A percentile compares a stretch with the other conserved stretches of the same genome.
phyloP scores from a whole-genome alignment of 2,797 vertebrate species.

The Phoeniculus purpureus region DNA sequence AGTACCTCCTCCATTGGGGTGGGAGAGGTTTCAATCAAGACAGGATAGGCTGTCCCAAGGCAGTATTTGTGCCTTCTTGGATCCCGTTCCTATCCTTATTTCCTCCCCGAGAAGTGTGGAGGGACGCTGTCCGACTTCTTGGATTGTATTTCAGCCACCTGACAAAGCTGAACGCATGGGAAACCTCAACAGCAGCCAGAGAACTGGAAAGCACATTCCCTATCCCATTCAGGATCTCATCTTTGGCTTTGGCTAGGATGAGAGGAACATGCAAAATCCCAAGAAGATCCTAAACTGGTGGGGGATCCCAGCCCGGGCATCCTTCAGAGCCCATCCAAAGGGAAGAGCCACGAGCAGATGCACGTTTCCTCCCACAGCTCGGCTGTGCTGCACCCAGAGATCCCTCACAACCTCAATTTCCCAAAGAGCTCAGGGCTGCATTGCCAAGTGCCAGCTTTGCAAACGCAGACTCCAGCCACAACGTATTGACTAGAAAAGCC shows the following conservation, averaged over 20 bases:
- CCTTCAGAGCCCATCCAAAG: not conserved
- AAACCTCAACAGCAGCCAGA: constrained; percentile 16
- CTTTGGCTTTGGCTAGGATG: not conserved
- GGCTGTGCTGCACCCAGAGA: not conserved
- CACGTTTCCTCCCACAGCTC: not conserved
- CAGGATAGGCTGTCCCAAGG: not conserved
- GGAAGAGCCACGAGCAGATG: not conserved
- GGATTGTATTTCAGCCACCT: not conserved
- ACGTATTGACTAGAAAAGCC: constrained; percentile 44
- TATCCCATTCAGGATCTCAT: not conserved
- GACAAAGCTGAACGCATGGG: not conserved
- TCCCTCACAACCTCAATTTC: constrained; percentile 9
- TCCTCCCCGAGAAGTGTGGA: not conserved
- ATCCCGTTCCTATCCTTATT: not conserved
- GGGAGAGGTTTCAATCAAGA: not conserved
- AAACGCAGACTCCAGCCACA: constrained; percentile 33
- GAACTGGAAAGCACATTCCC: constrained; percentile 18
- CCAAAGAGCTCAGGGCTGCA: not conserved
- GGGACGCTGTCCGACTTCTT: not conserved
- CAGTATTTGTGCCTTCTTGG: not conserved
- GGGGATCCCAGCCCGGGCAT: not conserved
- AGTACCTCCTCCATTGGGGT: not conserved
- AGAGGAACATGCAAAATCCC: not conserved
- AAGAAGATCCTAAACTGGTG: not conserved
- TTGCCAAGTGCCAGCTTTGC: constrained; percentile 1